These are phyloP conservation scores for Casuarius casuarius DNA, from an alignment of 2,113 vertebrate genomes.

Conservation along the genomic window DNA sequence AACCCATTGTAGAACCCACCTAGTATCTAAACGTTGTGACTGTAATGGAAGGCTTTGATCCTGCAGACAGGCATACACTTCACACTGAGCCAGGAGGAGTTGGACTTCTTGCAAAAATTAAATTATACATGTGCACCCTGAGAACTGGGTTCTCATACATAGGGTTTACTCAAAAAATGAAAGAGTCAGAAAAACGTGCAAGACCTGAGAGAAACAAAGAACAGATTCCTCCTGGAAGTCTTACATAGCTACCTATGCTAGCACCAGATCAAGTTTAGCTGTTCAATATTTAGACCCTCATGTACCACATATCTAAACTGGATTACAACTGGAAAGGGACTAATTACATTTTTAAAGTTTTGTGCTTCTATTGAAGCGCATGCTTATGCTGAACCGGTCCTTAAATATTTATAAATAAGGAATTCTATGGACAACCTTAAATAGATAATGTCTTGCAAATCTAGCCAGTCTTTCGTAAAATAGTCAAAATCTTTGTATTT, in stretches of 20 bases:
- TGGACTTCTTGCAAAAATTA: conserved; percentile 23
- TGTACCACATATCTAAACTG: neutral
- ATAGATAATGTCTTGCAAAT: neutral
- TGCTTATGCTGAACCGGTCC: neutral
- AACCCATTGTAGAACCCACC: neutral
- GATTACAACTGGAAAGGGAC: neutral
- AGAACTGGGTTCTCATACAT: neutral
- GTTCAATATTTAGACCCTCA: conserved; percentile 17
- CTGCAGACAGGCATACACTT: neutral
- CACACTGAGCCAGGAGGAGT: neutral
- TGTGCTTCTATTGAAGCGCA: neutral
- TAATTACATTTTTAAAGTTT: neutral
- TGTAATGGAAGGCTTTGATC: conserved; percentile 1
- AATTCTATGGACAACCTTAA: neutral
- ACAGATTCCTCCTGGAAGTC: neutral
- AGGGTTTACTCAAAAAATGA: conserved; percentile 11
- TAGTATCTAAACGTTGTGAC: neutral
- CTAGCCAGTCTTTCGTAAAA: neutral
- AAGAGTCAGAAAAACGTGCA: neutral
- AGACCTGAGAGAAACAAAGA: conserved; percentile 23
- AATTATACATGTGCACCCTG: neutral
- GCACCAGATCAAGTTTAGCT: neutral
- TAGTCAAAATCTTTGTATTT: neutral
- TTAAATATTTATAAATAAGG: conserved; percentile 11
- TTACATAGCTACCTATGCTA: neutral